phyloP scores from a whole-genome alignment of 2,113 vertebrate species.

The Scomber scombrus region DNA sequence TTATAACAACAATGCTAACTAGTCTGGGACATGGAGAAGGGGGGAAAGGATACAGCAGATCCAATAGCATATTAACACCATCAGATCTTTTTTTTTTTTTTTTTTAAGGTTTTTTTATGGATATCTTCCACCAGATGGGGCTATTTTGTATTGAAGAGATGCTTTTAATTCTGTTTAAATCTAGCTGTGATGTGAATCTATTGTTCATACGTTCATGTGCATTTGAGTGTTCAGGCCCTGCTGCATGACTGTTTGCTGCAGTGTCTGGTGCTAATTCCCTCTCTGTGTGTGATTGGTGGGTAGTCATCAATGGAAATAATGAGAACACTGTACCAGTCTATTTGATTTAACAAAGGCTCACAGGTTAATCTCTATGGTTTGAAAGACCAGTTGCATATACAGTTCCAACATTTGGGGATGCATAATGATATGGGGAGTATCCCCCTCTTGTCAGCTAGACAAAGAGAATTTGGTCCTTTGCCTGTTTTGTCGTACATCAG shows the following conservation, averaged over 20 bases:
- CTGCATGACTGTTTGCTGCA: background rate
- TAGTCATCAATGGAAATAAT: conserved; percentile 46
- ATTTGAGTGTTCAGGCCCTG: conserved; percentile 1
- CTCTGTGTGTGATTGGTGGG: conserved; percentile 12
- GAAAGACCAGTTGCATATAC: background rate
- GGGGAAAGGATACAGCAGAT: no score
- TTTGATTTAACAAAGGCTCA: conserved; percentile 26
- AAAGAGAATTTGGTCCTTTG: background rate
- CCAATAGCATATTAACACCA: no score
- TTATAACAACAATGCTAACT: background rate
- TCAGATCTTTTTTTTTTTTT: background rate
- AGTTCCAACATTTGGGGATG: background rate
- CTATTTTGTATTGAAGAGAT: conserved; percentile 38
- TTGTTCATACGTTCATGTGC: background rate
- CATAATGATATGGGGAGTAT: background rate
- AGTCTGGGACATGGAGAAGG: no score
- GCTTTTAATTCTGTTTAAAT: background rate
- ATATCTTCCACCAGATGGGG: conserved; percentile 69
- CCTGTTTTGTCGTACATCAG: conserved; percentile 3
- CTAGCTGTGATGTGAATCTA: conserved; percentile 2
- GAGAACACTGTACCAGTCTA: conserved; percentile 35
- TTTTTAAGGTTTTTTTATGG: background rate
- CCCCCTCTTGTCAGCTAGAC: background rate
- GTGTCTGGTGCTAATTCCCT: conserved; percentile 15
- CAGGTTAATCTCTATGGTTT: conserved; percentile 27